These are phyloP conservation scores for Stenurella melanura DNA, from an alignment of 2,888 invertebrate species.

Conservation along the genomic window DNA sequence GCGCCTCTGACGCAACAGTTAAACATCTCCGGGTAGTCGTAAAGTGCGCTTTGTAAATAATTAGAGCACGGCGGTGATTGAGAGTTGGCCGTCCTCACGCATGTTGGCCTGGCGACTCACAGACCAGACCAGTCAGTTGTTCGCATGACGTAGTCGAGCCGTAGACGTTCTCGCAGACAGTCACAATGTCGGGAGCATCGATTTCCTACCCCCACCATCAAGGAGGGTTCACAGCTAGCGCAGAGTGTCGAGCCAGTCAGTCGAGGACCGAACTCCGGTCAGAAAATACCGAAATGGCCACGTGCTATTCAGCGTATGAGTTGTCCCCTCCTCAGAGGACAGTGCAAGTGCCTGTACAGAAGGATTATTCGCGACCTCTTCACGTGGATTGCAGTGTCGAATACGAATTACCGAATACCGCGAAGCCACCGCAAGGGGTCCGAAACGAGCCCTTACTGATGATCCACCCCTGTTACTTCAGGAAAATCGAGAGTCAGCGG, in stretches of 20 bases:
- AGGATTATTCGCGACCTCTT: conserved; percentile 90
- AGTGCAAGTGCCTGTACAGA: conserved; percentile 75
- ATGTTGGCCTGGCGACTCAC: conserved; percentile 49
- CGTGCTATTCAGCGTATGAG: conserved; percentile 70
- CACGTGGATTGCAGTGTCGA: conserved; percentile 94
- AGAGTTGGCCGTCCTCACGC: conserved; percentile 58
- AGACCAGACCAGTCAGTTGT: conserved; percentile 52
- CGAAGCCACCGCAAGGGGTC: conserved; percentile 89
- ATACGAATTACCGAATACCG: conserved; percentile 92
- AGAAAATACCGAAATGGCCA: conserved; percentile 67
- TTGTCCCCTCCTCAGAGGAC: conserved; percentile 72
- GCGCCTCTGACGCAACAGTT: conserved; percentile 65
- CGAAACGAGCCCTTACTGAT: conserved; percentile 89
- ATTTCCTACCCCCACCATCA: conserved; percentile 73
- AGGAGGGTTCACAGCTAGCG: conserved; percentile 49
- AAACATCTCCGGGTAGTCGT: conserved; percentile 63
- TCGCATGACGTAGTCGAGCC: conserved; percentile 68
- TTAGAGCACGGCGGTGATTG: conserved; percentile 71
- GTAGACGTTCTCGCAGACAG: conserved; percentile 72
- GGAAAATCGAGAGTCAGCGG: conserved; percentile 89
- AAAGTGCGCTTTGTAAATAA: conserved; percentile 69
- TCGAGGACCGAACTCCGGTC: conserved; percentile 69
- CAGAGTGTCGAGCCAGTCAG: conserved; percentile 61
- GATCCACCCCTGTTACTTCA: conserved; percentile 93
- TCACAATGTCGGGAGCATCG: conserved; percentile 72